Base-by-base conservation (phyloP, 2,113 vertebrate species). In the Ammodytes marinus region DNA sequence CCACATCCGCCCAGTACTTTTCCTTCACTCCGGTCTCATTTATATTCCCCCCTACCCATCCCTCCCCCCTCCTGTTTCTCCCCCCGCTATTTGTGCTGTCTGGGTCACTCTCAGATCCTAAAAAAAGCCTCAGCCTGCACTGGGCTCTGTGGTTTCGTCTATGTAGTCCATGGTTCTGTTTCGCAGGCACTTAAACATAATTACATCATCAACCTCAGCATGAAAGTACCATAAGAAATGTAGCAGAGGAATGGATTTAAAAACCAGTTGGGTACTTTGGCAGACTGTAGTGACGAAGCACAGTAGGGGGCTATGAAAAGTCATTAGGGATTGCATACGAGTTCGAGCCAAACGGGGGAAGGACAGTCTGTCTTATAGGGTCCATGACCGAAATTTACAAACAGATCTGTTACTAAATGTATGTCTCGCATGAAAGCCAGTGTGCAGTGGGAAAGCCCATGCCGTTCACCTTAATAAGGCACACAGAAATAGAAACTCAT, bases 1-100 rank as follows among this genome's bases (percentile, higher is more conserved):
- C 57, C 81, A 82, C 88, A 91, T 80, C 76, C 80, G 27, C 71
- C 86, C 93, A 93, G 94, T 94, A 94, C 93, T 94, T 94, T 94
- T 94, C 93, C 94, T 92, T 88, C 81, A 77, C 91, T 90, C 83
- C 77, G 45, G 61, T 83, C 92, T 93, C 90, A 92, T 93, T 90
- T 90, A 88, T 89, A 91, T 93, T 88, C 91, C 89, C 58, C 89
- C 86, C 80, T 80, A 81, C 86, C 80, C 17, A 17, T 57, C 73
- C 19, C 27, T 75, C 49, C 75, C 61, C 69, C 46, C 58, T 70
- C 49, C 80, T 73, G 15, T 77, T 87, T 74, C 85, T 87, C 76
- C 82, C 43, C 77, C 58, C 55, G 64, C 77, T 82, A 86, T 90
- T 89, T 72, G 65, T 11, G 14, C 65, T 83, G 90, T 90, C 91